A percentile compares a stretch with the other conserved stretches of the same genome.
Evolutionary conservation across 2,888 invertebrate genomes (phyloP).

Genomic region (Brassicogethes aeneus): DNA sequence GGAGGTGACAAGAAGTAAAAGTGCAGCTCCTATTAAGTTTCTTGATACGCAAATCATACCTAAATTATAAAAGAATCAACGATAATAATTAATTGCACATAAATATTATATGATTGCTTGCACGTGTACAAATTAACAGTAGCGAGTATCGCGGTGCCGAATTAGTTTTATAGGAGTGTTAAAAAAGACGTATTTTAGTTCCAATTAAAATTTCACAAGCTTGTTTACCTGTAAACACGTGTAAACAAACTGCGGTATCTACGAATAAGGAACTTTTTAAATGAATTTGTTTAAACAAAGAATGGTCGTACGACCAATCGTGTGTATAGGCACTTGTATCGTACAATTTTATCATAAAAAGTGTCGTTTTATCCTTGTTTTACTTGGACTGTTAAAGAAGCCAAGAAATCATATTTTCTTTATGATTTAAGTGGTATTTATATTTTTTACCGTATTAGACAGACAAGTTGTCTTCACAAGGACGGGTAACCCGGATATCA

Average conservation of each 20-base stretch:
- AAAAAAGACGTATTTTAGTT: conserved; percentile 1
- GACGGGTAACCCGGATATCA: conserved; percentile 24
- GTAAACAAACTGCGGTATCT: conserved; percentile 7
- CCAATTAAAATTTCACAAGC: not conserved
- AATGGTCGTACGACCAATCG: conserved; percentile 6
- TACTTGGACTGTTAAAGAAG: conserved; percentile 5
- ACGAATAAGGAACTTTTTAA: conserved; percentile 5
- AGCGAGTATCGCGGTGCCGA: not conserved
- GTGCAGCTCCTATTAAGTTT: conserved; percentile 10
- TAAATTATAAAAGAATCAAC: conserved; percentile 1
- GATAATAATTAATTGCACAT: not conserved
- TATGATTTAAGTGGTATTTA: conserved; percentile 11
- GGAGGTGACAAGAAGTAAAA: conserved; percentile 13
- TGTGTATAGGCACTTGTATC: conserved; percentile 3
- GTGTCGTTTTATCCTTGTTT: conserved; percentile 10
- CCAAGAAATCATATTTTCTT: conserved; percentile 10
- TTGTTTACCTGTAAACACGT: conserved; percentile 7
- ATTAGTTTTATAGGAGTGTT: not conserved
- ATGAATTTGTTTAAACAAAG: conserved; percentile 7
- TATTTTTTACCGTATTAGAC: conserved; percentile 18
- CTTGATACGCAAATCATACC: conserved; percentile 14
- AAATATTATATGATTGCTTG: conserved; percentile 4
- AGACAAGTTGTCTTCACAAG: conserved; percentile 17
- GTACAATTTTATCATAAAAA: conserved; percentile 7
- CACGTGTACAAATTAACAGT: conserved; percentile 1